Evolutionary conservation across 2,888 invertebrate species (phyloP).

Genomic region (Criorhina ranunculi): DNA sequence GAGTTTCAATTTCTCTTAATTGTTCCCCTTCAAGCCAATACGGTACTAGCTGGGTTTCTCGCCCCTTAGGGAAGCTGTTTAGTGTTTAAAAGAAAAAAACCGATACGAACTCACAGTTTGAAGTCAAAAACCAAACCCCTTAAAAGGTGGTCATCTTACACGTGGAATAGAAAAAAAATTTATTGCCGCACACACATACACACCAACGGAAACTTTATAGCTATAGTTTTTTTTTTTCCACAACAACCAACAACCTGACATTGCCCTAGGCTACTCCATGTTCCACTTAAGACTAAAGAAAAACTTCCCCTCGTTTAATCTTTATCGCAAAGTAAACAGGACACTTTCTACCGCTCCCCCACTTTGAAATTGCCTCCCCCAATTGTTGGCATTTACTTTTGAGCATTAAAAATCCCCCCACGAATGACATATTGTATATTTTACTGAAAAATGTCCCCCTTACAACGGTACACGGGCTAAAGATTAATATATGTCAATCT

Average conservation of each 20-base stretch:
- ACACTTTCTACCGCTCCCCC: background rate
- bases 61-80: too few relatives aligned
- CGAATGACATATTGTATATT: slow-evolving; percentile 28
- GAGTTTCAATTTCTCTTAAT: too few relatives aligned
- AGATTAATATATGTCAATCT: slow-evolving; percentile 73
- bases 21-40: too few relatives aligned
- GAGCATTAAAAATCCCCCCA: background rate
- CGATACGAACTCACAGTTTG: too few relatives aligned
- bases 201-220: too few relatives aligned
- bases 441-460: slow-evolving; percentile 19
- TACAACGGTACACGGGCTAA: slow-evolving; percentile 21
- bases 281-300: background rate
- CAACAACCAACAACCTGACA: background rate
- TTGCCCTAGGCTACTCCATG: background rate
- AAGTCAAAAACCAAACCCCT: too few relatives aligned
- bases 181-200: too few relatives aligned
- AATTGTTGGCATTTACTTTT: slow-evolving; percentile 30
- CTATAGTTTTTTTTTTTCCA: too few relatives aligned
- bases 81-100: too few relatives aligned
- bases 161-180: too few relatives aligned
- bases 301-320: background rate
- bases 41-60: too few relatives aligned
- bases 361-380: slow-evolving; percentile 7
- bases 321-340: background rate
- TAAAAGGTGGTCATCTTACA: too few relatives aligned